Base-by-base conservation (phyloP, 2,113 vertebrate genomes). In the Scytalopus superciliaris region DNA sequence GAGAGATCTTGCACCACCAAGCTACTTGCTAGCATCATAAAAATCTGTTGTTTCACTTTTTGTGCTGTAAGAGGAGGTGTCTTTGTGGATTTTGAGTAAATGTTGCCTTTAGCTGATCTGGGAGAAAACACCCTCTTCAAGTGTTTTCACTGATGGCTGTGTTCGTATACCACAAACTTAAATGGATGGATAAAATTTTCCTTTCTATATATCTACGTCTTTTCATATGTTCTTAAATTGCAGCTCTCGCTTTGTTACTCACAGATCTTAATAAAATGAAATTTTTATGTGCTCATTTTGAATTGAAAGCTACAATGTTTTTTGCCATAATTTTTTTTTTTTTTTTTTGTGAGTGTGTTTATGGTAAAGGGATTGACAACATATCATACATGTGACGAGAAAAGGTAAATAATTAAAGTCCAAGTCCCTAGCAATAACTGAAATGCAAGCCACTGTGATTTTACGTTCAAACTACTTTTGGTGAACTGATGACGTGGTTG, bases 401-500 rank as follows among this genome's bases (percentile, higher is more conserved):
- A 84, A 90, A 87, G 2, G 17, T 8, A 62, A 87, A 86, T 40
- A 1, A 74, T 45, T 63, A 5, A 49, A 68, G 16, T 59, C 12
- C 33, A 74, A 86, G 75, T 57, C 5, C 9, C 56, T 55, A 67
- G 11, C 22, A 70, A 64, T 35, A 75, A 7, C 17, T 91, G 25
- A 84, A 84, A 52, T 8, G 4, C 85, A 76, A 86, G 9, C 2
- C 6, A 14, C 18, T 37, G 27, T 50, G 50, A 56, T 25, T 91
- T 85, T 64, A 64, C 49, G 30, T 42, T 40, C 19, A 49, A 89
- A 87, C 22, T 30, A 53, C 28, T 73, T 93, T 66, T 75, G 13
- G 6, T 68, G 31, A 76, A 79, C 39, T 53, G 7, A 67, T 7
- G 77, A 45, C 9, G 14, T 0, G 0, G 7, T 8, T 76, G 4